Conservation (phyloP, 2,113 vertebrate species). For the Tringa solitaria region DNA sequence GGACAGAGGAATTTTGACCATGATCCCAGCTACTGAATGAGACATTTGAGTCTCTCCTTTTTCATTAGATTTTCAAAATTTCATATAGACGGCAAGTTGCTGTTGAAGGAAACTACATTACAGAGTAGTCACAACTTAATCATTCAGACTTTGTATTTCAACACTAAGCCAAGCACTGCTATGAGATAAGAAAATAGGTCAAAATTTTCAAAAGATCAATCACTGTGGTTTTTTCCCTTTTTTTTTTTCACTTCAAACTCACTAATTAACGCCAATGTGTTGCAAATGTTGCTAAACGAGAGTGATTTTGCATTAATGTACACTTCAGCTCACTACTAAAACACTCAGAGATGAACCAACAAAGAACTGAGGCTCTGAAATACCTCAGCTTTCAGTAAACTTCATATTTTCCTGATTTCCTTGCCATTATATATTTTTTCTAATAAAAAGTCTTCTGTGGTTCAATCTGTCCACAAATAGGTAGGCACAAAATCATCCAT, state of each 20-base stretch:
- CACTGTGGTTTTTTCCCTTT: neutral
- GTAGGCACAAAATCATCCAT: neutral
- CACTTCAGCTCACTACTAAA: neutral
- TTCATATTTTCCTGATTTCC: neutral
- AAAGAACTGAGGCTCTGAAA: neutral
- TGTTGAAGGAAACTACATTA: neutral
- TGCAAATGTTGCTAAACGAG: neutral
- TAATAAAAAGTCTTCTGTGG: neutral
- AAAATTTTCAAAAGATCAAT: neutral
- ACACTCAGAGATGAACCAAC: neutral
- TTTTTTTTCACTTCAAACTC: neutral
- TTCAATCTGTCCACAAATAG: neutral
- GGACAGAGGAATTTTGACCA: neutral
- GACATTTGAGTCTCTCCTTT: neutral
- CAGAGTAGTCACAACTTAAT: neutral
- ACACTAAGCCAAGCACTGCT: neutral
- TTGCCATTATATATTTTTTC: neutral
- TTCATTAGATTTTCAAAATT: neutral
- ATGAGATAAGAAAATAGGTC: neutral
- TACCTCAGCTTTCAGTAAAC: neutral
- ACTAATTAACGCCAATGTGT: neutral
- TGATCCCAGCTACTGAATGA: neutral
- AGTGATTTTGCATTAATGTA: neutral
- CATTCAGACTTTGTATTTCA: fast-evolving
- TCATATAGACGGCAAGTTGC: neutral